These are phyloP conservation scores for Bombus polaris DNA, from an alignment of 1,140 invertebrate species.

Conservation along the genomic window DNA sequence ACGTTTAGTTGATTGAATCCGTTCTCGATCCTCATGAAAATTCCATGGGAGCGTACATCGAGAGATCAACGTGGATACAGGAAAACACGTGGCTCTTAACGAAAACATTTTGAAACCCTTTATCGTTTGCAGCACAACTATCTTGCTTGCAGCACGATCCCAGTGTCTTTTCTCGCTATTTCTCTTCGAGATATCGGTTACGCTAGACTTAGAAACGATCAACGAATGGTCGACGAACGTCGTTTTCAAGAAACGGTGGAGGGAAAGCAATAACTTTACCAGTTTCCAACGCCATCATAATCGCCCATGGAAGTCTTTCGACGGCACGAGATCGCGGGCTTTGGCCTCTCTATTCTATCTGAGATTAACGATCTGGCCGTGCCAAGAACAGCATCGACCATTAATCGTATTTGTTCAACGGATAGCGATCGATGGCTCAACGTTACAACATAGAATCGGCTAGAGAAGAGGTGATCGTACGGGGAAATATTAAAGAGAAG, in stretches of 20 bases:
- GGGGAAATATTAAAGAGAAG: neutral
- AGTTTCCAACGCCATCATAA: neutral
- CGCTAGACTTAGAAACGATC: slow-evolving; percentile 30
- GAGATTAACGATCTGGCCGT: neutral
- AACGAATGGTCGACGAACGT: slow-evolving; percentile 14
- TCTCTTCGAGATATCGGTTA: neutral
- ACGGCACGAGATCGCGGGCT: neutral
- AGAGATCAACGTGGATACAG: neutral
- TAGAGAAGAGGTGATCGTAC: neutral
- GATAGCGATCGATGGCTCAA: neutral
- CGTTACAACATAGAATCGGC: neutral
- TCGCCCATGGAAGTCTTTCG: neutral
- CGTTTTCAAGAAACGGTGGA: neutral
- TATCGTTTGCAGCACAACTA: neutral
- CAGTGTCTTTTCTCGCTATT: neutral
- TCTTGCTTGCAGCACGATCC: neutral
- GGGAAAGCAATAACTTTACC: neutral
- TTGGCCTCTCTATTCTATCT: neutral
- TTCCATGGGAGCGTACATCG: neutral
- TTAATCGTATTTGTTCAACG: neutral
- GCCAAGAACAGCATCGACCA: neutral
- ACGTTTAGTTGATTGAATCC: slow-evolving; percentile 23
- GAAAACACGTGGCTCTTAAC: neutral
- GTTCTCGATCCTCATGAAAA: neutral
- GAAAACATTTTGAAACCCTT: no score